Percentiles rank a stretch among this genome's conserved stretches.
Conservation (phyloP, 2,113 vertebrate species). For the Tachysurus fulvidraco region DNA sequence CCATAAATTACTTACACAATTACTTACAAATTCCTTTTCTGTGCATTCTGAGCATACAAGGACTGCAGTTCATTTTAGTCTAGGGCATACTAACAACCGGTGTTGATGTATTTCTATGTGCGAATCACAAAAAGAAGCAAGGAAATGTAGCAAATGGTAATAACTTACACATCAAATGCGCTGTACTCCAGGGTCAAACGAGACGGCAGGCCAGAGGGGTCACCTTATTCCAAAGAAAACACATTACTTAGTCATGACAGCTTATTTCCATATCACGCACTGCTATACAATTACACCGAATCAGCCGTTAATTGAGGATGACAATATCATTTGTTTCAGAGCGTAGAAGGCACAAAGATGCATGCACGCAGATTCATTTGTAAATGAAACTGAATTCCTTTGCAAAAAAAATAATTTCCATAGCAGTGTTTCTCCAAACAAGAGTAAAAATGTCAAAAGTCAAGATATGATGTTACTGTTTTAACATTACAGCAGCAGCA, state of each 20-base stretch:
- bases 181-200: conserved; percentile 94
- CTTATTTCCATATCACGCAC: conserved; percentile 13
- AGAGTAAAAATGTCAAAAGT: background rate
- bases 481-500: background rate
- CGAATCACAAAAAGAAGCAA: background rate
- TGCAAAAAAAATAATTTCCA: background rate
- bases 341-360: background rate
- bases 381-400: background rate
- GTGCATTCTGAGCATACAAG: background rate
- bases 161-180: conserved; percentile 94
- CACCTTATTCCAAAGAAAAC: conserved; percentile 72
- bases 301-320: background rate
- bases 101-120: background rate
- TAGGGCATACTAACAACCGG: background rate
- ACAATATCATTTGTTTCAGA: background rate
- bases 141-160: background rate
- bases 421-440: background rate
- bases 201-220: conserved; percentile 87
- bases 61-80: background rate
- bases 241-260: conserved; percentile 24
- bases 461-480: background rate
- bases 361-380: no score
- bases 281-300: background rate
- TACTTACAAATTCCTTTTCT: background rate
- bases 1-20: background rate